phyloP scores from a whole-genome alignment of 2,888 invertebrate species.

The Thecophora atra region DNA sequence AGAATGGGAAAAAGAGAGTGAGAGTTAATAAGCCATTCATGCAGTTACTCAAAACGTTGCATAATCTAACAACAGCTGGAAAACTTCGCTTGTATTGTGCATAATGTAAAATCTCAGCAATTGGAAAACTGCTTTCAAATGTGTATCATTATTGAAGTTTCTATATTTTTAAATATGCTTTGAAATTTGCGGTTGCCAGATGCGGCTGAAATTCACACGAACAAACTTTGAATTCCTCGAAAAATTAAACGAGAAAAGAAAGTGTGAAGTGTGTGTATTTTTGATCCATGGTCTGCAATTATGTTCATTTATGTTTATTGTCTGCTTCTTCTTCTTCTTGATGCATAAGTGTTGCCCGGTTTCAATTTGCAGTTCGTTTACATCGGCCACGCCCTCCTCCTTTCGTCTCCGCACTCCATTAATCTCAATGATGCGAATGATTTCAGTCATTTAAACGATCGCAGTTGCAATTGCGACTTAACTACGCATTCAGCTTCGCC shows the following conservation, averaged over 20 bases:
- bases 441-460: constrained; percentile 2
- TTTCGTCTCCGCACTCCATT: neutral
- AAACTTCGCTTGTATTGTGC: too few relatives aligned
- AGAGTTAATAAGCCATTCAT: too few relatives aligned
- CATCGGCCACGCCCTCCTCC: constrained; percentile 7
- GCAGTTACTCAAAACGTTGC: too few relatives aligned
- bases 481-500: too few relatives aligned
- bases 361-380: constrained; percentile 26
- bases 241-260: constrained; percentile 7
- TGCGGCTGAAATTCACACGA: neutral
- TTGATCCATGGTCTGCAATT: too few relatives aligned
- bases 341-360: neutral
- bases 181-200: neutral
- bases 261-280: neutral
- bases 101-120: too few relatives aligned
- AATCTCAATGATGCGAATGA: neutral
- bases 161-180: neutral
- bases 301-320: too few relatives aligned
- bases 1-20: too few relatives aligned
- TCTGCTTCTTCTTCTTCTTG: neutral
- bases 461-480: neutral
- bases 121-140: too few relatives aligned
- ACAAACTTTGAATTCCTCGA: neutral
- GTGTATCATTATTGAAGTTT: neutral
- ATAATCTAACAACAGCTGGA: too few relatives aligned